Conservation (phyloP, 2,113 vertebrate genomes). For the Amazona guildingii region DNA sequence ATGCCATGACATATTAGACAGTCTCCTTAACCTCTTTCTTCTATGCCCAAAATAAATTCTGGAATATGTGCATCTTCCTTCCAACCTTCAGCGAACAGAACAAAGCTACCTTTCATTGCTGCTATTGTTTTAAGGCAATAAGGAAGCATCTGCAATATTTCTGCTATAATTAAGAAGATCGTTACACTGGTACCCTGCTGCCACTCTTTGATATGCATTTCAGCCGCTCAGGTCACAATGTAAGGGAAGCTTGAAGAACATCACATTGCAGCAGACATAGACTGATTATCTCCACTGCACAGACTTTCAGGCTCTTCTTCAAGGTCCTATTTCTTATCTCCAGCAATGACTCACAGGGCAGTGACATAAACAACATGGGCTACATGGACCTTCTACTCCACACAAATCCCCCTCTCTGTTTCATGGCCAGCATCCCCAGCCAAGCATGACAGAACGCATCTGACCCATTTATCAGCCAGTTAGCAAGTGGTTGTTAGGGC, state of each 20-base stretch:
- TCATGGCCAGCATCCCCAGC: slow-evolving; percentile 3
- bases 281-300: background rate
- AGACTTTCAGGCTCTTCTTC: background rate
- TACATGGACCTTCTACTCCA: slow-evolving; percentile 6
- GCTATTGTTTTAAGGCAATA: background rate
- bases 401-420: background rate
- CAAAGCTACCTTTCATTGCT: background rate
- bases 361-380: slow-evolving; percentile 30
- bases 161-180: background rate
- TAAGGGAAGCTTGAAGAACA: background rate
- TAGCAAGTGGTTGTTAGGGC: background rate
- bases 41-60: background rate
- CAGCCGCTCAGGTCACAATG: background rate
- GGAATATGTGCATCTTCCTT: background rate
- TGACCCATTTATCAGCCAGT: slow-evolving; percentile 33
- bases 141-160: background rate
- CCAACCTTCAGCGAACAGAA: background rate
- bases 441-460: background rate
- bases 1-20: background rate
- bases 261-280: background rate
- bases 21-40: background rate
- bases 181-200: background rate
- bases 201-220: background rate
- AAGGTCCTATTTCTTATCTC: slow-evolving; percentile 4
- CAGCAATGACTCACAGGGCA: slow-evolving; percentile 25